phyloP scores from a whole-genome alignment of 2,888 invertebrate genomes.

The Psylliodes chrysocephalus region DNA sequence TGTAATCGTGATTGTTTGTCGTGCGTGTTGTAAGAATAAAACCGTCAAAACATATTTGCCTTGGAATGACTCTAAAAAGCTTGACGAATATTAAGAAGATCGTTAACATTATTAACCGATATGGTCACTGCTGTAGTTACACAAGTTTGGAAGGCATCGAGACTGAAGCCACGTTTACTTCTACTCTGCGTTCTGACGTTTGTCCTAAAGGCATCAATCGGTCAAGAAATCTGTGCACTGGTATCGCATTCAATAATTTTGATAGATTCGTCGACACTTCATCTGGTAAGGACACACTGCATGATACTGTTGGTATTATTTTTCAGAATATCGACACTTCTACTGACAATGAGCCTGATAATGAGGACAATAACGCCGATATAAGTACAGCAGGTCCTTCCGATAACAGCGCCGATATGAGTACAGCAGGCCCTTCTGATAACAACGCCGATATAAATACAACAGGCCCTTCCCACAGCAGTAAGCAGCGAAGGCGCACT shows the following conservation, averaged over 20 bases:
- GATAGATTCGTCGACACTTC: conserved; percentile 38
- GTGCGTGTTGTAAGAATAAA: conserved; percentile 13
- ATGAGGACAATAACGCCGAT: no score
- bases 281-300: no score
- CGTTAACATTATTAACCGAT: conserved; percentile 19
- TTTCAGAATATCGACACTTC: conserved; percentile 21
- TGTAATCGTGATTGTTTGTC: background rate
- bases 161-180: conserved; percentile 35
- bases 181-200: conserved; percentile 7
- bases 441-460: background rate
- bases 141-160: conserved; percentile 32
- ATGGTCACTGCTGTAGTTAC: conserved; percentile 36
- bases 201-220: conserved; percentile 35
- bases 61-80: conserved; percentile 34
- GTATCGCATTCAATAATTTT: conserved; percentile 39
- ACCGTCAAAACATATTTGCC: conserved; percentile 25
- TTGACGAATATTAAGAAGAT: conserved; percentile 29
- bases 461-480: no score
- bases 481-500: conserved; percentile 25
- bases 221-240: conserved; percentile 19
- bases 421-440: background rate
- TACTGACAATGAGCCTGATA: background rate
- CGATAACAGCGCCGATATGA: background rate
- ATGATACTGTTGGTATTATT: conserved; percentile 17
- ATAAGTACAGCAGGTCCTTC: no score